Conservation (phyloP, 1,140 invertebrate genomes). For the honey bee (Apis mellifera) region DNA sequence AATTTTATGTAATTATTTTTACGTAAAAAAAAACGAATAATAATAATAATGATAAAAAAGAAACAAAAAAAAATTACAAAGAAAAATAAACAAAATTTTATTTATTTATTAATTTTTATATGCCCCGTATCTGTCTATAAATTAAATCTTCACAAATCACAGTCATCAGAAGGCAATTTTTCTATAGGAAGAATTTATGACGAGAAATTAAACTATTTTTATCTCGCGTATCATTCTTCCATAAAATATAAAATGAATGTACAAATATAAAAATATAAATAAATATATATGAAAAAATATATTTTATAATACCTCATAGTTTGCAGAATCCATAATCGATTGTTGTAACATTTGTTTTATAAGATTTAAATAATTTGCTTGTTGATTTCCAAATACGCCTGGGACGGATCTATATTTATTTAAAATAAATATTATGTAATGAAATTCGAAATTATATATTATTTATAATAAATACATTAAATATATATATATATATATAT, state of each 20-base stretch:
- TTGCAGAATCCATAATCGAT: conserved; percentile 87
- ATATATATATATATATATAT: too few relatives aligned
- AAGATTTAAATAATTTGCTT: conserved; percentile 93
- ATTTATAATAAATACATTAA: too few relatives aligned
- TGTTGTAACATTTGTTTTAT: conserved; percentile 97
- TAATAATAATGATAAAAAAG: not conserved
- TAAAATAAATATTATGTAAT: not conserved
- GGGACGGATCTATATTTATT: conserved; percentile 89
- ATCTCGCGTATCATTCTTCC: conserved; percentile 76
- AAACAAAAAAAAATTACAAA: not conserved
- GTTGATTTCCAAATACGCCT: conserved; percentile 97
- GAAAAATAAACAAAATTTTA: conserved; percentile 18
- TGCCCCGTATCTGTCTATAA: conserved; percentile 81
- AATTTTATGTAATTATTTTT: not conserved
- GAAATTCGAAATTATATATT: too few relatives aligned
- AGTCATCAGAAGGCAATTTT: conserved; percentile 80
- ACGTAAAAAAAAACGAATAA: not conserved
- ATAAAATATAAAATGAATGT: not conserved
- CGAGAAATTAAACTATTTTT: conserved; percentile 58
- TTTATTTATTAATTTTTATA: conserved; percentile 53
- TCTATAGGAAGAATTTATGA: conserved; percentile 74
- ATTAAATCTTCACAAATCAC: conserved; percentile 79
- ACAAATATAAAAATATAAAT: not conserved
- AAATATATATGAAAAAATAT: not conserved
- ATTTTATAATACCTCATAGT: conserved; percentile 83